Conservation (phyloP, 2,113 vertebrate genomes). For the Centropus bengalensis region DNA sequence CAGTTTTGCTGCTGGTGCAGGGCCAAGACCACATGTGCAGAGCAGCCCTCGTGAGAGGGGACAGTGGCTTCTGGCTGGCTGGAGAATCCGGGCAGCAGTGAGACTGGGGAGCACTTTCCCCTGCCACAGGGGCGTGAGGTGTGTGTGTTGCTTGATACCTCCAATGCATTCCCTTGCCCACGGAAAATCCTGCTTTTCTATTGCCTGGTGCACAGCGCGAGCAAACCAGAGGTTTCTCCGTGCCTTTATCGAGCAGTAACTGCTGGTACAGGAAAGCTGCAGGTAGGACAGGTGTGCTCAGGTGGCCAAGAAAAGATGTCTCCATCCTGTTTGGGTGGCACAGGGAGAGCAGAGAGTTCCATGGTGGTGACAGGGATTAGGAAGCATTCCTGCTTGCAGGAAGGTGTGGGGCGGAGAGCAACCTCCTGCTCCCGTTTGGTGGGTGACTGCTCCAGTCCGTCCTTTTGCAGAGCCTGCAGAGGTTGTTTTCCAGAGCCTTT, state of each 20-base stretch:
- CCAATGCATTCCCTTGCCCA: neutral
- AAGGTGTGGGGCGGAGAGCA: neutral
- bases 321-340: neutral
- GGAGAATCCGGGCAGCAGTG: neutral
- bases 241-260: neutral
- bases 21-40: neutral
- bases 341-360: neutral
- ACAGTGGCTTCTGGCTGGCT: neutral
- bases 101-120: neutral
- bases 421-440: neutral
- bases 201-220: neutral
- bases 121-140: neutral
- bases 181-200: neutral
- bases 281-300: neutral
- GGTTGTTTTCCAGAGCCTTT: slow-evolving; percentile 19
- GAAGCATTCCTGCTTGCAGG: neutral
- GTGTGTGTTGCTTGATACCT: neutral
- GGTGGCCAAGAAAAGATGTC: neutral
- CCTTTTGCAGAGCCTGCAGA: neutral
- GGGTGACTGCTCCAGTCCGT: neutral
- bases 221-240: neutral
- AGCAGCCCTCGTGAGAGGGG: neutral
- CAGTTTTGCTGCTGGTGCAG: neutral
- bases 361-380: accelerated
- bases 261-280: neutral